Percentiles rank a stretch among this genome's conserved stretches.
phyloP scores from a whole-genome alignment of 2,113 vertebrate species.

The Dicaeum eximium region DNA sequence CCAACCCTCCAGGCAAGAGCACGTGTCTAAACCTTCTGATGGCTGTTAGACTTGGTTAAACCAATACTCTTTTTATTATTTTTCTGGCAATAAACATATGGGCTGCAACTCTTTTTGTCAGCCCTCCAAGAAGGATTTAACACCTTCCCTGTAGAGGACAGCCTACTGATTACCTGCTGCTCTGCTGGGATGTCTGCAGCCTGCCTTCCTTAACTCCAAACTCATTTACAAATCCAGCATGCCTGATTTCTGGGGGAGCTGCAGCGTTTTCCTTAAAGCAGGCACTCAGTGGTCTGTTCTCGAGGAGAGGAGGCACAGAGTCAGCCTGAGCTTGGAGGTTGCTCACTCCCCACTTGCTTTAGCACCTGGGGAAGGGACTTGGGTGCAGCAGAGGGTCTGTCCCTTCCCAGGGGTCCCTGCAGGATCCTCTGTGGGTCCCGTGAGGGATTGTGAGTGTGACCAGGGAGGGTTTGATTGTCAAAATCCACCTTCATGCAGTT shows the following conservation, averaged over 20 bases:
- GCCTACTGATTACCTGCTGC: conserved; percentile 37
- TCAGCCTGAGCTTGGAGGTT: not conserved
- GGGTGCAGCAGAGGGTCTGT: not conserved
- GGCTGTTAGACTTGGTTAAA: conserved; percentile 11
- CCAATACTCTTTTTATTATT: not conserved
- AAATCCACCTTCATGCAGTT: not conserved
- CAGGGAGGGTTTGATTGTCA: not conserved
- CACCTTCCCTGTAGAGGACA: conserved; percentile 4
- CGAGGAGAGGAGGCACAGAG: not conserved
- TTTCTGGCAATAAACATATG: conserved; percentile 48
- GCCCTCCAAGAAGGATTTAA: conserved; percentile 62
- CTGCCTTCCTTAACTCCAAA: not conserved
- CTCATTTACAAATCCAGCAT: not conserved
- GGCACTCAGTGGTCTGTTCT: rapidly evolving
- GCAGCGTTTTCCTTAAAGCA: not conserved
- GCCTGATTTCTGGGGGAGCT: not conserved
- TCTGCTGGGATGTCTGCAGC: conserved; percentile 39
- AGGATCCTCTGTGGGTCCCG: rapidly evolving
- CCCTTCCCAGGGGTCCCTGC: not conserved
- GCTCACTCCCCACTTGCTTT: not conserved
- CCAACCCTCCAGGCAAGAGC: not conserved
- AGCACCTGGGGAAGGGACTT: not conserved
- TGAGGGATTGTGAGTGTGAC: not conserved
- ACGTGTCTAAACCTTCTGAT: not conserved
- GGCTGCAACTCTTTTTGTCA: conserved; percentile 48